These are phyloP conservation scores for Sisyra nigra DNA, from an alignment of 2,888 invertebrate species.

Conservation along the genomic window DNA sequence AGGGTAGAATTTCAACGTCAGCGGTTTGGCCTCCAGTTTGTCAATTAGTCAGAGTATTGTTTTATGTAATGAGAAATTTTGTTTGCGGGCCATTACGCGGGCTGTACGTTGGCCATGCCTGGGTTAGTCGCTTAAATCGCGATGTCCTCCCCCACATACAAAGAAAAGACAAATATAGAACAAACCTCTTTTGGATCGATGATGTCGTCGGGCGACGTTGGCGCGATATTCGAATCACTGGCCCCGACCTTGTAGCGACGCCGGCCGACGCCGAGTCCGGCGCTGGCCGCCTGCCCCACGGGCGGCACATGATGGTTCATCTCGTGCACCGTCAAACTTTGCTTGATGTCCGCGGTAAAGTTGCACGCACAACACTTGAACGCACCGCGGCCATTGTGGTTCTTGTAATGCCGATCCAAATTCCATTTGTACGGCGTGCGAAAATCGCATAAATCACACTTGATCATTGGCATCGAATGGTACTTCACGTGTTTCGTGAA, in stretches of 20 bases:
- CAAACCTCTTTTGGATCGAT: neutral
- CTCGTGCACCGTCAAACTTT: slow-evolving; percentile 81
- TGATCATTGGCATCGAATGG: slow-evolving; percentile 88
- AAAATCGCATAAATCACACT: slow-evolving; percentile 86
- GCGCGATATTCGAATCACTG: slow-evolving; percentile 30
- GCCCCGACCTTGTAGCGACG: slow-evolving; percentile 62
- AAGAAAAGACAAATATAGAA: too few relatives aligned
- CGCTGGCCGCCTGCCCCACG: slow-evolving; percentile 44
- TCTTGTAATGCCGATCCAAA: slow-evolving; percentile 83
- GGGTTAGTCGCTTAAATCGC: too few relatives aligned
- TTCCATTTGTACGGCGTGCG: slow-evolving; percentile 88
- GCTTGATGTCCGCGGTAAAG: slow-evolving; percentile 82
- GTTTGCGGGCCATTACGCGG: too few relatives aligned
- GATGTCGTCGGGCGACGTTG: neutral
- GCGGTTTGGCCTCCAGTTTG: too few relatives aligned
- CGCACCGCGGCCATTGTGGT: slow-evolving; percentile 70
- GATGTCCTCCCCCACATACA: too few relatives aligned
- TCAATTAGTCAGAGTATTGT: too few relatives aligned
- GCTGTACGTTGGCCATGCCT: too few relatives aligned
- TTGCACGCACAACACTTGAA: slow-evolving; percentile 77
- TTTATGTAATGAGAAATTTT: too few relatives aligned
- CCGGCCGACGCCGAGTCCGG: slow-evolving; percentile 33
- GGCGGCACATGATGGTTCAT: slow-evolving; percentile 80
- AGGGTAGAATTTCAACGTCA: too few relatives aligned
- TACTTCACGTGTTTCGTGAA: slow-evolving; percentile 88